Conservation (phyloP, 2,797 vertebrate species). For the Crenuchus spilurus region DNA sequence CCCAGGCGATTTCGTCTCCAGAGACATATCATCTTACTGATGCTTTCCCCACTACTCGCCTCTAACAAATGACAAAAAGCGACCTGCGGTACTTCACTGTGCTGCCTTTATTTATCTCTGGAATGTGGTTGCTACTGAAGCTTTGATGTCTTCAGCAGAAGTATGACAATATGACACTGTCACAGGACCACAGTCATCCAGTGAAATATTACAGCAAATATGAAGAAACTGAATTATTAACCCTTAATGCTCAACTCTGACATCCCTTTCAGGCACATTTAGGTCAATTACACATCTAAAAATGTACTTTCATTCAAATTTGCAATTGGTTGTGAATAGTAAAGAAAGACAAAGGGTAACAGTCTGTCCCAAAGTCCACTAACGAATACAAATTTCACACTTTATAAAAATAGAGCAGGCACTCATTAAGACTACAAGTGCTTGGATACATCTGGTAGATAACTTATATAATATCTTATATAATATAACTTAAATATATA, state of each 20-base stretch:
- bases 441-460: too few relatives aligned
- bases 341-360: background rate
- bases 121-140: slow-evolving; percentile 22
- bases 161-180: background rate
- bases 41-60: slow-evolving; percentile 68
- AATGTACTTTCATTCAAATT: too few relatives aligned
- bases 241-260: background rate
- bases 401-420: too few relatives aligned
- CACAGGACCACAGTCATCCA: background rate
- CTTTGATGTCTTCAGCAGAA: background rate
- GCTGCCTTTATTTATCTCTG: slow-evolving; percentile 44
- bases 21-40: slow-evolving; percentile 76
- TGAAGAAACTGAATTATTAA: background rate
- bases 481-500: too few relatives aligned
- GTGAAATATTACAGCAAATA: background rate
- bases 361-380: too few relatives aligned
- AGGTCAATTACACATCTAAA: background rate
- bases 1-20: slow-evolving; percentile 65
- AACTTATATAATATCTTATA: too few relatives aligned
- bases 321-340: background rate
- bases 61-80: slow-evolving; percentile 62
- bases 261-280: background rate
- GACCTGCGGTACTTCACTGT: slow-evolving; percentile 2
- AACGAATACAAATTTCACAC: too few relatives aligned
- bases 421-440: too few relatives aligned